Evolutionary conservation across 1,140 invertebrate genomes (phyloP).

Genomic region (Hyphantria cunea): DNA sequence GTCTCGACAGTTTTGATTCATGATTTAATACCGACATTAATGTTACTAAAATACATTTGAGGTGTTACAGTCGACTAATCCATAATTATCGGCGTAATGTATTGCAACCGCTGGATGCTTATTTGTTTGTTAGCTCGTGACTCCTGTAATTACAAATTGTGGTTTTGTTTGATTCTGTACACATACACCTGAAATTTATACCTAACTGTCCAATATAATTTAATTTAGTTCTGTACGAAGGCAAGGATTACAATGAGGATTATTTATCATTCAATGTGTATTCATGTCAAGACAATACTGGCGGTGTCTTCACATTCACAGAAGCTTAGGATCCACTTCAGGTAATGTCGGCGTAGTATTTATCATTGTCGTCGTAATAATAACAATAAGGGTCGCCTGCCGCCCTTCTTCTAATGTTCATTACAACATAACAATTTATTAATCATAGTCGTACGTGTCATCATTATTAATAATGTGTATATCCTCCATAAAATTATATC

Average conservation of each 20-base stretch:
- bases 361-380: neutral
- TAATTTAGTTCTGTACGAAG: slow-evolving; percentile 5
- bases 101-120: slow-evolving; percentile 34
- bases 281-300: neutral
- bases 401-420: slow-evolving; percentile 1
- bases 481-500: neutral
- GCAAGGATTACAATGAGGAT: neutral
- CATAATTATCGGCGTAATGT: slow-evolving; percentile 57
- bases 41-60: slow-evolving; percentile 44
- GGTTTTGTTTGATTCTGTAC: slow-evolving; percentile 38
- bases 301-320: neutral
- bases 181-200: slow-evolving; percentile 21
- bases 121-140: slow-evolving; percentile 48
- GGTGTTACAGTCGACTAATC: slow-evolving; percentile 53
- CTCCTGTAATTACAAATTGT: slow-evolving; percentile 44
- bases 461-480: slow-evolving; percentile 32
- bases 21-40: slow-evolving; percentile 41
- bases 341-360: neutral
- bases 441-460: neutral
- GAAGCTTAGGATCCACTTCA: neutral
- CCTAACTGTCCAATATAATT: slow-evolving; percentile 1
- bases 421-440: slow-evolving; percentile 4
- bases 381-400: slow-evolving; percentile 4
- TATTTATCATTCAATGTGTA: slow-evolving; percentile 1
- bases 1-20: slow-evolving; percentile 43